Evolutionary conservation across 1,140 invertebrate species (phyloP).

Genomic region (Dreissena rostriformis): DNA sequence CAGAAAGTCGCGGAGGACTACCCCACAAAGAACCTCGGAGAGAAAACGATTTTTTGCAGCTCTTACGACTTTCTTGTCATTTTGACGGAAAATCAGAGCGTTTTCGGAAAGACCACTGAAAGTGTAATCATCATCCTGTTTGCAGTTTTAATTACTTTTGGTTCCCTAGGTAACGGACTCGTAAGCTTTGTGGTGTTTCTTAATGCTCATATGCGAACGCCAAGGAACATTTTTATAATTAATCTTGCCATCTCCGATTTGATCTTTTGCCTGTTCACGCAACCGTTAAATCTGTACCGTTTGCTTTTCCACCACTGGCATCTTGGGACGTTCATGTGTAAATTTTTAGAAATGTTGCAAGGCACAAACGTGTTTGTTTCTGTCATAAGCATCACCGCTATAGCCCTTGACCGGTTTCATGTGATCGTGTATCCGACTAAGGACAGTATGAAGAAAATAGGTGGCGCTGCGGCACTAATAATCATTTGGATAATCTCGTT

Average conservation of each 20-base stretch:
- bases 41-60: too few relatives aligned
- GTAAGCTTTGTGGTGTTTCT: slow-evolving; percentile 90
- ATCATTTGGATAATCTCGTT: slow-evolving; percentile 90
- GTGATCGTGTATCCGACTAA: slow-evolving; percentile 93
- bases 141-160: slow-evolving; percentile 88
- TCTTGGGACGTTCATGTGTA: slow-evolving; percentile 85
- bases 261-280: slow-evolving; percentile 92
- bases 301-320: slow-evolving; percentile 82
- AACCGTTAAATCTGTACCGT: slow-evolving; percentile 92
- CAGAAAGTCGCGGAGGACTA: too few relatives aligned
- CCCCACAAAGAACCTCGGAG: too few relatives aligned
- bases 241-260: slow-evolving; percentile 93
- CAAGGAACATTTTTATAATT: slow-evolving; percentile 94
- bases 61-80: too few relatives aligned
- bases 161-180: slow-evolving; percentile 89
- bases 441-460: slow-evolving; percentile 88
- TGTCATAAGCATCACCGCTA: slow-evolving; percentile 94
- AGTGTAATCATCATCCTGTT: slow-evolving; percentile 86
- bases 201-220: slow-evolving; percentile 92
- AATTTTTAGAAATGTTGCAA: slow-evolving; percentile 90
- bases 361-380: slow-evolving; percentile 94
- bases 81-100: not conserved
- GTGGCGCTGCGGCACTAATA: slow-evolving; percentile 87
- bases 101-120: slow-evolving; percentile 65
- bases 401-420: slow-evolving; percentile 90